Conservation (phyloP, 2,113 vertebrate species). For the Nyctereutes procyonoides region DNA sequence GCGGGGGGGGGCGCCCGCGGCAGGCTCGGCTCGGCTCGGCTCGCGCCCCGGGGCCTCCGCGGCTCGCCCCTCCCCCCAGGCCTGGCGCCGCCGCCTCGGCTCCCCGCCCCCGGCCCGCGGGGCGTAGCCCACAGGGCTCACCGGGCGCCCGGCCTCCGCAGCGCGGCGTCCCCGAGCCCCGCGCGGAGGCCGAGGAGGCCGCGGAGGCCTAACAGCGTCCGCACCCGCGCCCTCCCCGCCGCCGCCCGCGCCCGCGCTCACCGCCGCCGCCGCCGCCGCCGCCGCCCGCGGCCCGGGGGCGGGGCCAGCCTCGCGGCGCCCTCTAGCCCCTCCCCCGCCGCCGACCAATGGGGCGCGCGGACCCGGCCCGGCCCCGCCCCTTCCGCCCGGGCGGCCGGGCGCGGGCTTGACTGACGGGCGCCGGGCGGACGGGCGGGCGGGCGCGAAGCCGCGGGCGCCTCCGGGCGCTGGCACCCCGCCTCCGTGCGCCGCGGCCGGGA, state of each 20-base stretch:
- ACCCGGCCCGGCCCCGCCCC: neutral
- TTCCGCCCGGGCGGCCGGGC: neutral
- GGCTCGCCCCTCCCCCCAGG: slow-evolving; percentile 35
- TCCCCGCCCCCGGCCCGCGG: neutral
- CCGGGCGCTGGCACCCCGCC: neutral
- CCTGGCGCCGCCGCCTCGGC: neutral
- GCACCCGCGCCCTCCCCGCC: neutral
- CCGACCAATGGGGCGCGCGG: neutral
- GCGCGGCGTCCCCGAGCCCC: neutral
- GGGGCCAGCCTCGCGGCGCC: neutral
- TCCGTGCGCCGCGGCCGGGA: neutral
- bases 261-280: neutral
- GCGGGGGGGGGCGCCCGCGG: neutral
- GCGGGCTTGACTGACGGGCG: neutral
- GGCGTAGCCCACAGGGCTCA: slow-evolving; percentile 46
- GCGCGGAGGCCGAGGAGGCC: neutral
- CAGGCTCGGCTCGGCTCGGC: neutral
- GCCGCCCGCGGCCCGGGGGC: slow-evolving; percentile 46
- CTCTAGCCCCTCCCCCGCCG: neutral
- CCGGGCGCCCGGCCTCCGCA: neutral
- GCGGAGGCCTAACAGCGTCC: neutral
- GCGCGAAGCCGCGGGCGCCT: neutral
- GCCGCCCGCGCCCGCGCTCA: neutral
- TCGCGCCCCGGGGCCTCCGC: neutral
- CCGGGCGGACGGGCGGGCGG: neutral